These are phyloP conservation scores for Rhabditoides inermis DNA, from an alignment of 2,888 invertebrate species.

Conservation along the genomic window DNA sequence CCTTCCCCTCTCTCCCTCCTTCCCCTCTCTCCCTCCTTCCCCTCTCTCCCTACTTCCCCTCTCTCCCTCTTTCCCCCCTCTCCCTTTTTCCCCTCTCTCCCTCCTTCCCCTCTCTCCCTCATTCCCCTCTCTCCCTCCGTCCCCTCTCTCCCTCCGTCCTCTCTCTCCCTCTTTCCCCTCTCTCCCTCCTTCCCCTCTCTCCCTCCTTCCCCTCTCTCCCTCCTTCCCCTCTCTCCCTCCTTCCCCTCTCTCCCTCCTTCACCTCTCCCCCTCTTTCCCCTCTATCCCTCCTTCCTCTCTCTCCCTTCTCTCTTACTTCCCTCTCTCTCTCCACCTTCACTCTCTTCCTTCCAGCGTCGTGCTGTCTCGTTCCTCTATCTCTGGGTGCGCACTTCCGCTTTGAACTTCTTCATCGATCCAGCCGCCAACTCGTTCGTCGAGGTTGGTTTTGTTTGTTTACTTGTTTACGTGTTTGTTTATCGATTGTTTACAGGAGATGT, in stretches of 20 bases:
- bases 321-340: background rate
- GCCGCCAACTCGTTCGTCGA: slow-evolving; percentile 68
- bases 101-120: slow-evolving; percentile 4
- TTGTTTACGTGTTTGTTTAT: background rate
- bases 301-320: too few species aligned
- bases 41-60: background rate
- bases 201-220: background rate
- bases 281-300: too few species aligned
- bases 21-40: background rate
- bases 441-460: slow-evolving; percentile 53
- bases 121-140: background rate
- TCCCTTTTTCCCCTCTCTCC: background rate
- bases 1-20: background rate
- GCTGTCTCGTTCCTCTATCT: slow-evolving; percentile 71
- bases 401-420: slow-evolving; percentile 70
- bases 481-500: slow-evolving; percentile 60
- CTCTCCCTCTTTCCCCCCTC: background rate
- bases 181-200: background rate
- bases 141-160: background rate
- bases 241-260: background rate
- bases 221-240: background rate
- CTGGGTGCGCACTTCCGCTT: slow-evolving; percentile 68
- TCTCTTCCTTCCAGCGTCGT: slow-evolving; percentile 58
- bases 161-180: background rate
- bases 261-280: background rate